Base-by-base conservation (phyloP, 2,888 invertebrate species). In the Physocephala rufipes region DNA sequence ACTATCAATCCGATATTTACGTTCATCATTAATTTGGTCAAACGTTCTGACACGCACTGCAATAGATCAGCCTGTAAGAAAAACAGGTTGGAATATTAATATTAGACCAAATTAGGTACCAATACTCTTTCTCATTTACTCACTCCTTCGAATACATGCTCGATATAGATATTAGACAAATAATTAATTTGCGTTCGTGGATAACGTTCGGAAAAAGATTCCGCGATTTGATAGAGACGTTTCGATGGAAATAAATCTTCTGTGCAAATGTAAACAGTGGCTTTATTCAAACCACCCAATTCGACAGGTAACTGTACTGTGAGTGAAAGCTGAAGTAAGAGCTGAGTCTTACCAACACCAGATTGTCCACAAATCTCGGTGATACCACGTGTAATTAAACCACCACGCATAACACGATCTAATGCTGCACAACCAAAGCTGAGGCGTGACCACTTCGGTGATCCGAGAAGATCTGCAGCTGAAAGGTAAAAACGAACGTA, bases 301-400 rank as follows among this genome's bases (percentile, higher is more conserved):
- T 80, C 76, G 58, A 67, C 9, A 0, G 86, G 82, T 3, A 91
- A 82, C 81, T 93, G 93, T 13, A 89, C 90, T 59, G 88, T 89
- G 2, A 94, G 82, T n/a, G 91, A 88, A 2, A 94, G 82, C 81
- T 93, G 93, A 43, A 94, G 83, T 76, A 92, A 90, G 16, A 93
- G 79, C 80, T 94, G 94, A 0, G 93, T 93, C 86, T 94, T 94
- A 2, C 94, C 94, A 74, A 88, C 88, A 1, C 92, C 91, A 79
- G 92, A 90, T 79, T 89, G 89, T 0, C 94, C 94, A 78, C 89
- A 89, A 77, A 94, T 88, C 86, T 94, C 93, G 12, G 91, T 92
- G 63, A 94, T 90, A 7, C 92, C 92, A 73, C 88, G 87, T 12
- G 88, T 85, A 3, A 89, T 86, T 65, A 94, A 85, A 16, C 94